These are phyloP conservation scores for Calameuta pallipes DNA, from an alignment of 2,888 invertebrate species.

Conservation along the genomic window DNA sequence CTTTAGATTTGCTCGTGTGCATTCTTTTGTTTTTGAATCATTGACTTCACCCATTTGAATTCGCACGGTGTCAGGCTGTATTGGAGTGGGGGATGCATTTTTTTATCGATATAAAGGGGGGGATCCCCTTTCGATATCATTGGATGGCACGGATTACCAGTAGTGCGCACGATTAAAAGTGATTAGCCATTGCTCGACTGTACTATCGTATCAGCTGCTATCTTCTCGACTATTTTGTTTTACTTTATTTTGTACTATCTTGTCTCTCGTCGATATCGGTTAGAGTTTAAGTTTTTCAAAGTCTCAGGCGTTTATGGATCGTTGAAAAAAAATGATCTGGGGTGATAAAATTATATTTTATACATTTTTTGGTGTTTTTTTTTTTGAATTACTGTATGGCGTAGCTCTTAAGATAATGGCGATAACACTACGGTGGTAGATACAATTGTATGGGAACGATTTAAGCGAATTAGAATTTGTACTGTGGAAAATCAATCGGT, in stretches of 20 bases:
- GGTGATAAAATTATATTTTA: background rate
- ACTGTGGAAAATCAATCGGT: background rate
- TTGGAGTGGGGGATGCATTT: background rate
- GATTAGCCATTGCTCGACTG: slow-evolving; percentile 1
- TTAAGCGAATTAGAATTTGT: background rate
- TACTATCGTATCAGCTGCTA: background rate
- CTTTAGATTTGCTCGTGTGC: background rate
- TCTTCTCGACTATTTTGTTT: background rate
- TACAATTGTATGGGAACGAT: background rate
- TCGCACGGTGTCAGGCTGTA: background rate
- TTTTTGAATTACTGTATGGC: background rate
- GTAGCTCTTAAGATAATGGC: background rate
- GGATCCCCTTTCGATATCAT: background rate
- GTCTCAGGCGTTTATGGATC: background rate
- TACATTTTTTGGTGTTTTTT: background rate
- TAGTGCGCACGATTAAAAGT: background rate
- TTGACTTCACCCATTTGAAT: background rate
- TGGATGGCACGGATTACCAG: slow-evolving; percentile 3
- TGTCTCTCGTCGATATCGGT: background rate
- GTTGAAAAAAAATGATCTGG: background rate
- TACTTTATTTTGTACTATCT: background rate
- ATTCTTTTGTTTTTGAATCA: background rate
- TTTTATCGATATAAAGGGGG: background rate
- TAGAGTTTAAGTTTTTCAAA: background rate
- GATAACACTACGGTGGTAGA: background rate